These are phyloP conservation scores for Passer domesticus DNA, from an alignment of 2,113 vertebrate genomes.

Conservation along the genomic window DNA sequence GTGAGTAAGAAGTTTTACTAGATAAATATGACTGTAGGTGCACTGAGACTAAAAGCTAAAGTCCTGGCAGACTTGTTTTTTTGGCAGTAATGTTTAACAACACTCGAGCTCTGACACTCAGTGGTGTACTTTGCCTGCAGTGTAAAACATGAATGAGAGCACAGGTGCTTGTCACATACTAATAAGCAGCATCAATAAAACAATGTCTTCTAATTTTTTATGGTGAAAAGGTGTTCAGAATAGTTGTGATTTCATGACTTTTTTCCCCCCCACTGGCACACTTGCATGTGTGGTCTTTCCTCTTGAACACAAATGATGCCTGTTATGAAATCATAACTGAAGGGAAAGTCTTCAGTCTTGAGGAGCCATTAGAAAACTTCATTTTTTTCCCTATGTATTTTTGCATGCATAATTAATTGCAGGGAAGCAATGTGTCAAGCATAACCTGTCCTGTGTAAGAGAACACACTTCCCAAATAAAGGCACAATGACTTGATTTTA, in stretches of 20 bases:
- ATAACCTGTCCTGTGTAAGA: not conserved
- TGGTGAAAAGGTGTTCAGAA: not conserved
- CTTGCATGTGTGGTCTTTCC: not conserved
- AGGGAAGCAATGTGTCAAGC: not conserved
- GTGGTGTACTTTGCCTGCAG: not conserved
- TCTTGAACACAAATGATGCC: not conserved
- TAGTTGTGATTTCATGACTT: accelerated
- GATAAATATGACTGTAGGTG: not conserved
- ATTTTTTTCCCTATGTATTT: not conserved
- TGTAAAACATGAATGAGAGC: not conserved
- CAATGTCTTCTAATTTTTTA: not conserved
- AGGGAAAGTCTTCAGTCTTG: not conserved
- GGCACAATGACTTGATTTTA: not conserved
- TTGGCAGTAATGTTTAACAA: not conserved
- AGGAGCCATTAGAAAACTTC: not conserved
- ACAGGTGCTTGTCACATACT: not conserved
- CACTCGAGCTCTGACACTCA: not conserved
- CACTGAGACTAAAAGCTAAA: not conserved
- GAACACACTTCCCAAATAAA: not conserved
- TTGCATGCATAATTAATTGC: not conserved
- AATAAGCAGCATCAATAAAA: not conserved
- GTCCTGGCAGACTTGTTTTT: not conserved
- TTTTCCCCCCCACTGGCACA: accelerated
- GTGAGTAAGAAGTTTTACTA: not conserved
- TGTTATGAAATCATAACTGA: not conserved